Base-by-base conservation (phyloP, 2,888 invertebrate species). In the Sarcophaga carnaria region DNA sequence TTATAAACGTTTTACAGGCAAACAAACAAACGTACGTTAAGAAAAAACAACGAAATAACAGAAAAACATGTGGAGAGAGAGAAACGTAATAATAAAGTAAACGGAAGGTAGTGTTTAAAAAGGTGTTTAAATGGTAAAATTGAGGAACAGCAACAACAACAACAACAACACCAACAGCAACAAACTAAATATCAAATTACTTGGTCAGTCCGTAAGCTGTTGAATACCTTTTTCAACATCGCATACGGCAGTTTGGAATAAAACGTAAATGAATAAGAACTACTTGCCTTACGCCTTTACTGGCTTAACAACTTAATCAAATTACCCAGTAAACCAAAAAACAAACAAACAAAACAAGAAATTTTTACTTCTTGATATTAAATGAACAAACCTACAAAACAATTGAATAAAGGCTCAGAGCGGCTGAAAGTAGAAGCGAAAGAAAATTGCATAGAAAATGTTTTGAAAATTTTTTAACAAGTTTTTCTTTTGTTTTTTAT, bases 151-250 rank as follows among this genome's bases (percentile, higher is more conserved):
- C 4, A 27, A 27, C 4, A 37, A 37, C 8, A 37, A 10, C 8
- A 37, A 37, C 5, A 27, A n/a, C n/a, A n/a, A 27, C 4, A 27
- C 4, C 5, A 27, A 4, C 10, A 37, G 37, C 37, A 77, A 60
- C 45, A 49, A 75, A 74, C 78, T 37, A 76, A 78, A 77, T 87
- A 87, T 87, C 81, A 75, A 69, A 76, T 87, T 87, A 81, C 86
- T 62, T 80, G 80, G 66, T 10, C 64, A 71, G 66, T 10, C 64
- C 66, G 59, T 76, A 60, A 75, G 45, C 70, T 54, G 37, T 76
- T 76, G 14, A 54, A 54, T 37, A 37, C 11, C n/a, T 47, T 37
- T 20, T 78, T 37, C 79, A 45, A 66, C 4, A 63, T 20, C 12
- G 25, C 62, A 72, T n/a, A 63, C 63, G 17, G 11, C 0, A 49